Percentiles rank a stretch among this genome's conserved stretches.
Conservation (phyloP, 2,797 vertebrate species). For the Glyptemys insculpta region DNA sequence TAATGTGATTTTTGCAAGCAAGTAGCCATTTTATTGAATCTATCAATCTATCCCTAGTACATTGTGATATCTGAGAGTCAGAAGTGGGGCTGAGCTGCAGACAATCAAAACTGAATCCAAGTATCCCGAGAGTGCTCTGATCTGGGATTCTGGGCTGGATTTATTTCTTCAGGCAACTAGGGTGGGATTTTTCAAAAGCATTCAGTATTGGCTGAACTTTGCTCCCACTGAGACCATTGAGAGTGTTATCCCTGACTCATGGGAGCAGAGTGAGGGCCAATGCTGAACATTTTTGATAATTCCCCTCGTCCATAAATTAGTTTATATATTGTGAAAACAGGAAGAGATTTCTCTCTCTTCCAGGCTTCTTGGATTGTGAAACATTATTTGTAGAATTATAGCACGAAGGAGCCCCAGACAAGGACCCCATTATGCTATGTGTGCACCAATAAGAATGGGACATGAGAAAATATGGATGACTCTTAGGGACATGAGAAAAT, state of each 20-base stretch:
- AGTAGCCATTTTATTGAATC: neutral
- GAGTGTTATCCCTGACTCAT: conserved; percentile 37
- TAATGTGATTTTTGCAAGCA: neutral
- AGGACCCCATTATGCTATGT: neutral
- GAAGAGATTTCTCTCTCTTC: neutral
- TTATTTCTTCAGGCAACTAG: conserved; percentile 13
- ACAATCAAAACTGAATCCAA: conserved; percentile 7
- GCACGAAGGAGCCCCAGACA: neutral
- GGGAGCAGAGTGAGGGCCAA: conserved; percentile 1
- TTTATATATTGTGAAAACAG: neutral
- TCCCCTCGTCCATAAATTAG: neutral
- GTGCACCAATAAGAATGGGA: neutral
- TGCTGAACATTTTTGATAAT: neutral
- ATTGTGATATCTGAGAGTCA: neutral
- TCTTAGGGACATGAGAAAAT: neutral
- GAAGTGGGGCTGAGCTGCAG: neutral
- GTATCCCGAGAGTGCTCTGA: neutral
- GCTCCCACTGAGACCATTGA: conserved; percentile 1
- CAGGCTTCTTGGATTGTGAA: neutral
- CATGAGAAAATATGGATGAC: neutral
- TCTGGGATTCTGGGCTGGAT: neutral
- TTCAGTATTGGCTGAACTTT: conserved; percentile 21
- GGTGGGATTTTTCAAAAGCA: neutral
- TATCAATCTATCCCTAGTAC: neutral
- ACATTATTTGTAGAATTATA: neutral